A percentile compares a stretch with the other conserved stretches of the same genome.
These are phyloP conservation scores for Puntigrus tetrazona DNA, from an alignment of 2,113 vertebrate species.

Conservation along the genomic window DNA sequence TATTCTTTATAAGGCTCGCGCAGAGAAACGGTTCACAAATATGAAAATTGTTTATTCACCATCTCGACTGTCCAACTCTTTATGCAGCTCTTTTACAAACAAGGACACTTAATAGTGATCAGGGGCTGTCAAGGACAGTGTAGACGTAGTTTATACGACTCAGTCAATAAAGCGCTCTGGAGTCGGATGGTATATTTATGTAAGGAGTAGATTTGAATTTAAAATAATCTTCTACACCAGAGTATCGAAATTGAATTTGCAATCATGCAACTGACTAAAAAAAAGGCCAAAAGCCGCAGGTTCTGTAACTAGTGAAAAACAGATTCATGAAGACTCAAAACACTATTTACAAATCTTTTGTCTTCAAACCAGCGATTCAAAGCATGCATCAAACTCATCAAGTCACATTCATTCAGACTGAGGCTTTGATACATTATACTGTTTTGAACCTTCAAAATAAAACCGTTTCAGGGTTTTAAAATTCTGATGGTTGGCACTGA, in stretches of 20 bases:
- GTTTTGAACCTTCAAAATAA: background rate
- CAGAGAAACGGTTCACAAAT: background rate
- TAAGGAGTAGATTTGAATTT: background rate
- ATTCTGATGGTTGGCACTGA: background rate
- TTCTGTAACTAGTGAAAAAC: background rate
- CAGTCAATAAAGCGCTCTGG: background rate
- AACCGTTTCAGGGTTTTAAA: background rate
- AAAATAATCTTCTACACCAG: background rate
- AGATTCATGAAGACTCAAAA: background rate
- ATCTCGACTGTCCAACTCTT: background rate
- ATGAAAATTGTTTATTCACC: background rate
- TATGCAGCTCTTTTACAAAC: background rate
- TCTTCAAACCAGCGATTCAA: background rate
- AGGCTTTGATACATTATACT: background rate
- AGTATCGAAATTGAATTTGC: background rate
- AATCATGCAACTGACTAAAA: no score
- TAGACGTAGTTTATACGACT: background rate
- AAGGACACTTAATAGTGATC: background rate
- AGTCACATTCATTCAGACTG: background rate
- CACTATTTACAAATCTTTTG: background rate
- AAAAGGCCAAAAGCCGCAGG: background rate
- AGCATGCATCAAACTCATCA: background rate
- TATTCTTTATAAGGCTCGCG: background rate
- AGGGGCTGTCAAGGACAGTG: background rate
- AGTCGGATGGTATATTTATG: background rate